These are phyloP conservation scores for Cosmia pyralina DNA, from an alignment of 2,888 invertebrate genomes.

Conservation along the genomic window DNA sequence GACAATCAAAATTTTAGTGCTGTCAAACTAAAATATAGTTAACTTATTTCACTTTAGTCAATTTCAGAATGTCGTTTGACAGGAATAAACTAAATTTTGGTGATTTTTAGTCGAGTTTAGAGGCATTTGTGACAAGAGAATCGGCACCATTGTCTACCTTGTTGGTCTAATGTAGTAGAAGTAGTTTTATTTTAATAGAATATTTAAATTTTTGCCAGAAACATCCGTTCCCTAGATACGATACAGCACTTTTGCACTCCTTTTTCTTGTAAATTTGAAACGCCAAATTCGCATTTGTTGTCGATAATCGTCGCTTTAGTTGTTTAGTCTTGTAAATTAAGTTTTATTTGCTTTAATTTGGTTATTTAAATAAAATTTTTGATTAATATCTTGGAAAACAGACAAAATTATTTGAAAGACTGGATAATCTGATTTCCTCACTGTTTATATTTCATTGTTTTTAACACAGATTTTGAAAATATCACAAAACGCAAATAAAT, in stretches of 20 bases:
- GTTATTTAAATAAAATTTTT: not conserved
- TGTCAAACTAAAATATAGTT: too few relatives aligned
- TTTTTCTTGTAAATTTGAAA: too few relatives aligned
- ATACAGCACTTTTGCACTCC: not conserved
- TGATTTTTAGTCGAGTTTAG: too few relatives aligned
- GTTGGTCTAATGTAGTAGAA: too few relatives aligned
- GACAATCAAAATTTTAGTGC: too few relatives aligned
- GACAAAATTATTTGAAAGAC: slow-evolving; percentile 12
- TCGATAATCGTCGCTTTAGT: slow-evolving; percentile 5
- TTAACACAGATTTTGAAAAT: slow-evolving; percentile 14
- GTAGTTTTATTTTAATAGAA: not conserved
- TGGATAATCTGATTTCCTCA: slow-evolving; percentile 20
- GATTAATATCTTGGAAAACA: slow-evolving; percentile 12
- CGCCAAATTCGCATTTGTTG: too few relatives aligned
- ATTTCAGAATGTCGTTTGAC: too few relatives aligned
- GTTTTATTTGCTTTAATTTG: not conserved
- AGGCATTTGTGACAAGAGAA: too few relatives aligned
- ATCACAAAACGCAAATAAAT: slow-evolving; percentile 10
- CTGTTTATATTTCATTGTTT: slow-evolving; percentile 16
- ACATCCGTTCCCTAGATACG: not conserved
- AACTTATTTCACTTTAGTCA: too few relatives aligned
- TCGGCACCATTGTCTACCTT: too few relatives aligned
- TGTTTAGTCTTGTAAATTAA: slow-evolving; percentile 15
- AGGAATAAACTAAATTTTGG: too few relatives aligned
- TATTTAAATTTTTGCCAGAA: not conserved